Conservation (phyloP, 1,140 invertebrate genomes). For the Drosophila gunungcola region DNA sequence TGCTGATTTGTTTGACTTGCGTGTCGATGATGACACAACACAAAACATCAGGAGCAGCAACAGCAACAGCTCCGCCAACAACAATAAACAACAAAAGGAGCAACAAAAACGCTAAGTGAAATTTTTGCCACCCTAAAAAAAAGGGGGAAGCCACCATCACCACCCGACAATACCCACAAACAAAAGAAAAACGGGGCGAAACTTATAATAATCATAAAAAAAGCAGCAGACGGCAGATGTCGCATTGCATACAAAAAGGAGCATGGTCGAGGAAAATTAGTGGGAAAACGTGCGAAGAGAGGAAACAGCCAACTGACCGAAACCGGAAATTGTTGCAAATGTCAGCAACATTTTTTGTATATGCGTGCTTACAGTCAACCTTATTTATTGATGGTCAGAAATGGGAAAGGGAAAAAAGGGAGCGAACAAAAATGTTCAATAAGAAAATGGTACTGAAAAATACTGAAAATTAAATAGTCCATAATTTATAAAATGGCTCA, state of each 20-base stretch:
- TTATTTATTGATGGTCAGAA: conserved; percentile 59
- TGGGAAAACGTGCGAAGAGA: conserved; percentile 25
- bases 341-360: conserved; percentile 73
- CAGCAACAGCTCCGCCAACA: background rate
- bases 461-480: no score
- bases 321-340: conserved; percentile 80
- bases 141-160: conserved; percentile 2
- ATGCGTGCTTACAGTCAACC: conserved; percentile 57
- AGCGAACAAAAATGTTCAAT: background rate
- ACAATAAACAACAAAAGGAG: conserved; percentile 28
- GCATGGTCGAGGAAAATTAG: background rate
- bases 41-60: conserved; percentile 34
- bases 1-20: conserved; percentile 84
- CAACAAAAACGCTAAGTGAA: conserved; percentile 62
- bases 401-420: background rate
- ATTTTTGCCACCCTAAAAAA: conserved; percentile 40
- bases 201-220: conserved; percentile 80
- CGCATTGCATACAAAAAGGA: conserved; percentile 57
- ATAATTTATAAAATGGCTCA: no score
- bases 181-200: conserved; percentile 9
- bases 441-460: no score
- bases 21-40: conserved; percentile 84
- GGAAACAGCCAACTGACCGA: conserved; percentile 63
- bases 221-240: conserved; percentile 41
- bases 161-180: conserved; percentile 12